phyloP scores from a whole-genome alignment of 2,113 vertebrate genomes.

The Bos javanicus region DNA sequence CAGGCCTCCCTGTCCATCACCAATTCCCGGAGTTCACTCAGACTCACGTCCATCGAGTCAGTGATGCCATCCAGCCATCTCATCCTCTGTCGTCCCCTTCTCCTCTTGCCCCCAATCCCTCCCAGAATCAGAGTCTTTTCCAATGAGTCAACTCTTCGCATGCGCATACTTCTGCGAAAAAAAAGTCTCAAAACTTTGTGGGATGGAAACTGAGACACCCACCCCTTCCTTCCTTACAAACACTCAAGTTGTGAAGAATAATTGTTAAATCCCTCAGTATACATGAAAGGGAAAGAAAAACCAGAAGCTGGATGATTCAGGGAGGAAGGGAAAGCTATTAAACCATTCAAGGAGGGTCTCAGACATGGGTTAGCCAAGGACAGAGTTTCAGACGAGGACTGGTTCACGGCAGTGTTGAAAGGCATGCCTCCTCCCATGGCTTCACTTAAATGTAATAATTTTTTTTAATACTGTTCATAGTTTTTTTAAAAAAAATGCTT shows the following conservation, averaged over 20 bases:
- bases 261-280: background rate
- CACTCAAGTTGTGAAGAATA: background rate
- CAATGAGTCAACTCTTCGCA: too few species aligned
- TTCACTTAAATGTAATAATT: background rate
- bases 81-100: too few species aligned
- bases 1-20: too few species aligned
- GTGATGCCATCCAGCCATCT: too few species aligned
- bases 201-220: background rate
- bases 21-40: too few species aligned
- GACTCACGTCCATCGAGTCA: too few species aligned
- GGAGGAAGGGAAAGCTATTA: background rate
- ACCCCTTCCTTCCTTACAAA: background rate
- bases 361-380: background rate
- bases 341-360: background rate
- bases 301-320: background rate
- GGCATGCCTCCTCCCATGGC: background rate
- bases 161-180: background rate
- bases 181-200: background rate
- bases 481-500: background rate
- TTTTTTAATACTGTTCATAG: background rate
- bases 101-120: too few species aligned
- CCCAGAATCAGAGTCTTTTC: too few species aligned
- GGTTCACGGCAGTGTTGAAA: fast-evolving
- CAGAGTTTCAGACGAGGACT: background rate
- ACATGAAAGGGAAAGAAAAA: background rate